Conservation (phyloP, 2,888 invertebrate species). For the Lampropteryx suffumata region DNA sequence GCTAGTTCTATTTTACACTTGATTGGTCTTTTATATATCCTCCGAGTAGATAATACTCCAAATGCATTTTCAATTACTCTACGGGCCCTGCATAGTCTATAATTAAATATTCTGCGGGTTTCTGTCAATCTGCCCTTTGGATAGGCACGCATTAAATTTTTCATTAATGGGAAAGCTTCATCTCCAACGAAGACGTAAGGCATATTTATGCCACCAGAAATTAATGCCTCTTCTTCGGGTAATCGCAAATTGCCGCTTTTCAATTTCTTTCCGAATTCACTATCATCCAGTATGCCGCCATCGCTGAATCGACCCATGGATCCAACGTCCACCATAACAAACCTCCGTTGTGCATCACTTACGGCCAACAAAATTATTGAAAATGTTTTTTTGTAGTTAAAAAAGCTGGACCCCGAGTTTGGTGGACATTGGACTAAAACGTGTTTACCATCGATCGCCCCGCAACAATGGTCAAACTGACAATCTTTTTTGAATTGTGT, state of each 20-base stretch:
- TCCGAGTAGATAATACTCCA: constrained; percentile 20
- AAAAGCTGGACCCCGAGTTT: constrained; percentile 35
- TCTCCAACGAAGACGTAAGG: constrained; percentile 32
- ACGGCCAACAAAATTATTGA: constrained; percentile 4
- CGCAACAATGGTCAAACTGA: too few species aligned
- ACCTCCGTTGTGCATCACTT: constrained; percentile 18
- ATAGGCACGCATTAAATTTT: constrained; percentile 29
- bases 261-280: constrained; percentile 11
- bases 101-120: constrained; percentile 29
- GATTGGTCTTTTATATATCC: constrained; percentile 31
- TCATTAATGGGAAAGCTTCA: constrained; percentile 24
- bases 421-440: constrained; percentile 36
- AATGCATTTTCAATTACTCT: constrained; percentile 28
- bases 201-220: constrained; percentile 27
- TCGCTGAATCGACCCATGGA: constrained; percentile 1
- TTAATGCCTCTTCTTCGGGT: constrained; percentile 29
- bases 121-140: too few species aligned
- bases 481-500: neutral
- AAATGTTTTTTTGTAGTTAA: too few species aligned
- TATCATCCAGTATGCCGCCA: neutral
- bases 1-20: constrained; percentile 35
- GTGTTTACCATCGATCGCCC: neutral
- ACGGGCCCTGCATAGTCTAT: constrained; percentile 31
- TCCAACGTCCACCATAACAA: constrained; percentile 19
- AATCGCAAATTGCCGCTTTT: constrained; percentile 28